Evolutionary conservation across 2,888 invertebrate species (phyloP), one percentile per base, ranked within the genome.

Genomic region (Pachycephus smyrnensis): DNA sequence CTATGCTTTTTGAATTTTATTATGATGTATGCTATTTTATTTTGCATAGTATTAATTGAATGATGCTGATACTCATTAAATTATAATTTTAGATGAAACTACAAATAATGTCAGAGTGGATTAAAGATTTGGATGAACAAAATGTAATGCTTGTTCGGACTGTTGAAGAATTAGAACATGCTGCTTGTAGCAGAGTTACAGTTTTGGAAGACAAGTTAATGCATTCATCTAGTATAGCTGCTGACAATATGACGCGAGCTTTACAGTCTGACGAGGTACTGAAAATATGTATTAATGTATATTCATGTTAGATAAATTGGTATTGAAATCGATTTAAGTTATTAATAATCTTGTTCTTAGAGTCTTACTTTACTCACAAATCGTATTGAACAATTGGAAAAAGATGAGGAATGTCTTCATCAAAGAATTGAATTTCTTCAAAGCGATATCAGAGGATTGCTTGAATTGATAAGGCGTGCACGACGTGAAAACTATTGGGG

Each of bases 111-210:
- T 92, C 93, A 80, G 93, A 94, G 77, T 95, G 95, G 95, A 94
- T 96, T 82, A 90, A 92, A 75, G 95, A 95, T 90, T 92, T 95
- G 86, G 93, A 93, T 69, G 94, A 94, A 37, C 96, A 96, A 92
- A 96, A 96, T 90, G 92, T 93, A 73, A 93, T 95, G 92, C 92
- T 96, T 84, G 94, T 94, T 76, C 93, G 93, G 77, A 94, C 94
- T 3, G 94, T 96, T 1, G 94, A 94, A 87, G 95, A 95, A 85
- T 88, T 96, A 85, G 96, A 96, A 90, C 89, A 92, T 35, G 95
- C 95, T 85, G 94, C 95, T 75, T 93, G 94, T 32, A 91, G 92
- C 75, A 92, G 94, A 83, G 93, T 95, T 33, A 90, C 92, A 81
- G 86, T 93, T 79, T 88, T 95, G 69, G 93, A 94, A 86, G 92